Conservation (phyloP, 2,113 vertebrate species). For the Aleadryas rufinucha region DNA sequence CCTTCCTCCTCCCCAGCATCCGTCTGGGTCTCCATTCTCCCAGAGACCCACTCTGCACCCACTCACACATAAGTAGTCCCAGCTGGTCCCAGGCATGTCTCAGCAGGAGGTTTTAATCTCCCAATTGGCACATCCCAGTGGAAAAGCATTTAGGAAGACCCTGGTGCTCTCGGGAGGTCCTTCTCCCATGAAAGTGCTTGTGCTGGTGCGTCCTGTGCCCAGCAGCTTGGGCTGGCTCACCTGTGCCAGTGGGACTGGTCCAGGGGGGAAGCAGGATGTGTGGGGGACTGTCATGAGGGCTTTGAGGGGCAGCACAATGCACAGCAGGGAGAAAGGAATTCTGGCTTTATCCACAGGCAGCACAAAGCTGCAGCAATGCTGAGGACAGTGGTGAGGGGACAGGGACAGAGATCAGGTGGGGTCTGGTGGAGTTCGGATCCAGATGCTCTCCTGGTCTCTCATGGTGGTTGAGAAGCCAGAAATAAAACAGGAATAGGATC, state of each 20-base stretch:
- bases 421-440: not conserved
- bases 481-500: not conserved
- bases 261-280: not conserved
- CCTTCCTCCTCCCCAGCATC: not conserved
- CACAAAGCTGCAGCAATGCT: not conserved
- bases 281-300: rapidly evolving
- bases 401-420: not conserved
- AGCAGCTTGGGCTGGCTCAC: not conserved
- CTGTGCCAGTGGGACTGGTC: rapidly evolving
- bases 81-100: constrained; percentile 32
- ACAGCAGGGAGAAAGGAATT: not conserved
- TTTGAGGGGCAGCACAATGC: not conserved
- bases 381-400: rapidly evolving
- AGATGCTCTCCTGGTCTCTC: not conserved
- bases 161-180: not conserved
- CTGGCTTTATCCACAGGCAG: not conserved
- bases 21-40: not conserved
- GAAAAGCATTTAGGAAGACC: not conserved
- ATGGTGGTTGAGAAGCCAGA: not conserved
- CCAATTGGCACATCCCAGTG: not conserved
- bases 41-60: not conserved
- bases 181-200: not conserved
- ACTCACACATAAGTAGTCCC: constrained; percentile 14
- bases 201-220: too few relatives aligned
- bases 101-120: constrained; percentile 20